Evolutionary conservation across 2,797 vertebrate species (phyloP), one percentile per base, ranked within the genome.

Genomic region (Labroides dimidiatus): DNA sequence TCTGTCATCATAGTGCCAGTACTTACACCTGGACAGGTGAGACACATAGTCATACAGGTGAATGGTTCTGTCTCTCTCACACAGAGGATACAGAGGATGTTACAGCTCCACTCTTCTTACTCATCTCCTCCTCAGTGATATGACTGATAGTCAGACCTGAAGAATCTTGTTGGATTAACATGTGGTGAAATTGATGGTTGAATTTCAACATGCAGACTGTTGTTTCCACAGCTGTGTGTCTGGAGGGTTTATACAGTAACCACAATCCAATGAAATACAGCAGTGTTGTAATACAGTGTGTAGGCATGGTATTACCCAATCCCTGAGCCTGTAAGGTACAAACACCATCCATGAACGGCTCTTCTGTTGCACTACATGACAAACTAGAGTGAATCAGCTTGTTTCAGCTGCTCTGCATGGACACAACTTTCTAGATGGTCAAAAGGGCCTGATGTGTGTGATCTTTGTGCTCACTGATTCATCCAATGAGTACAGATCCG

Each of bases 1-100:
- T 69, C 95, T 94, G 10, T 98, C 97, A 14, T 99, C 96, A 42
- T 99, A 99, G 73, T 99, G 90, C 98, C 98, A 99, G 82, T 95
- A 96, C 71, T 95, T 99, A 93, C 98, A 99, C 64, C 98, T 99
- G 87, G 1, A 55, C 42, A 64, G 53, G 44, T 8, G 37, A 43
- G 43, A 44, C 16, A n/a, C 10, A 47, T 20, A 49, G 23, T 21
- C 19, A 43, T 16, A 16, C 41, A 43, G 41, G 16, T n/a, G 30
- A 33, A 4, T 33, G 41, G 6, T 43, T 0, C 6, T 43, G 15
- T 43, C 37, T 39, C 5, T 45, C 3, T 36, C 45, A 41, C 20
- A n/a, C 23, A 30, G n/a, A n/a, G n/a, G n/a, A n/a, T 33, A 8
- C 15, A 36, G 1, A 36, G 2, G 14, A 6, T 19, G 30, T 56